Evolutionary conservation across 1,140 invertebrate species (phyloP), one percentile per base, ranked within the genome.

Genomic region (Eriocheir sinensis): DNA sequence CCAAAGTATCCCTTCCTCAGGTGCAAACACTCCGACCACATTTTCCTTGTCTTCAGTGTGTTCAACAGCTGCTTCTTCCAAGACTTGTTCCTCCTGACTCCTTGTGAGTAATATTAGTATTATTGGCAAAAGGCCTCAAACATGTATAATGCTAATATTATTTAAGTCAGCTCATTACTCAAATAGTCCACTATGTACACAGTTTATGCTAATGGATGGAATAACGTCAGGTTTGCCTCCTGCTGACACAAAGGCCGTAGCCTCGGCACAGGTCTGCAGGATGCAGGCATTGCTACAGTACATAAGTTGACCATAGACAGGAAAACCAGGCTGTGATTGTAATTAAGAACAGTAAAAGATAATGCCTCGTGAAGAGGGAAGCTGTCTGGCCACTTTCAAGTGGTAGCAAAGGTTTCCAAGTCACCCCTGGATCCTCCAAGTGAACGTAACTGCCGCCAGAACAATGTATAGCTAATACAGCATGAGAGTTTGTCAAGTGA

Each of bases 261-360:
- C 21, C 1, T 4, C 27, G 6, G 21, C n/a, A n/a, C 21, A n/a
- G 60, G 60, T 6, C 60, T 72, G 60, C 9, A 72, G 60, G 60
- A 8, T 72, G 60, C n/a, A 4, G 21, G 60, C 60, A n/a, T 1
- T 27, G 60, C 60, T n/a, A n/a, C 60, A 27, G 60, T 72, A 72
- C 60, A 72, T 72, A 72, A 72, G 60, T 72, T 72, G 21, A 72
- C 60, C 60, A 72, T 72, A n/a, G 60, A 72, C 60, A 72, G 60
- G 60, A 72, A 72, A 72, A 72, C 12, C 60, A 72, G 60, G 60
- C 60, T 72, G 60, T 72, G 60, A 72, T 72, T 72, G 60, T 72
- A 72, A 72, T 72, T 72, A 72, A 72, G 60, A 72, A 27, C 60
- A n/a, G 60, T 72, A 72, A n/a, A 72, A 60, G n/a, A 27, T 72